Percentiles rank a stretch among this genome's conserved stretches.
phyloP scores from a whole-genome alignment of 2,113 vertebrate species.

The Grammomys dolichurus region DNA sequence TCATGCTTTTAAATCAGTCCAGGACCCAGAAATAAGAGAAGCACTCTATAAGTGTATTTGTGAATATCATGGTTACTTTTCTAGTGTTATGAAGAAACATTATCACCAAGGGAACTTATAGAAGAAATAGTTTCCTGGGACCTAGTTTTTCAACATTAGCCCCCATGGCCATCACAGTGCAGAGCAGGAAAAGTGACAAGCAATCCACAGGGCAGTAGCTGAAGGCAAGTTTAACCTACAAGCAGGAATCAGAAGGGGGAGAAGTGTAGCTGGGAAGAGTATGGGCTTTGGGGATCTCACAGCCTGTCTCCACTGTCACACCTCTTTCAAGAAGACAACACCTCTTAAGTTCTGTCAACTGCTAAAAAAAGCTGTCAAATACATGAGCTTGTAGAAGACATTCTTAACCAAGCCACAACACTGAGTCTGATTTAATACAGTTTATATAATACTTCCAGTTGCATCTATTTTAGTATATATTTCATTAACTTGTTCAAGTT shows the following conservation, averaged over 20 bases:
- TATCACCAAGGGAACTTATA: background rate
- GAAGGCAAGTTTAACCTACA: no score
- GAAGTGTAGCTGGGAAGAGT: background rate
- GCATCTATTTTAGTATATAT: background rate
- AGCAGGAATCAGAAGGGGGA: no score
- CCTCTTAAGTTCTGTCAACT: background rate
- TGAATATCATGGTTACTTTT: background rate
- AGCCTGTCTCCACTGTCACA: background rate
- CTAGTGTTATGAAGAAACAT: background rate
- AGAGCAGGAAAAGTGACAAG: background rate
- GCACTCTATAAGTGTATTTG: background rate
- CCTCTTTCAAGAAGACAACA: background rate
- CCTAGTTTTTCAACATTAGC: background rate
- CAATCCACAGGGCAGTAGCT: background rate
- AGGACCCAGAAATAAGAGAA: background rate
- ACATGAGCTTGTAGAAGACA: background rate
- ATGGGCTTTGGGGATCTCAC: background rate
- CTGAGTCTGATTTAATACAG: background rate
- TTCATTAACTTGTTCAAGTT: background rate
- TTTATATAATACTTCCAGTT: no score
- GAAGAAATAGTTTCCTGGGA: background rate
- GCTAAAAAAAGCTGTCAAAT: background rate
- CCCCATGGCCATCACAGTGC: rapidly evolving
- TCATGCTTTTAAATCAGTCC: background rate
- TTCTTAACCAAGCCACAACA: background rate